Percentiles rank a stretch among this genome's conserved stretches.
Conservation (phyloP, 2,888 invertebrate species). For the Brachycybe producta region DNA sequence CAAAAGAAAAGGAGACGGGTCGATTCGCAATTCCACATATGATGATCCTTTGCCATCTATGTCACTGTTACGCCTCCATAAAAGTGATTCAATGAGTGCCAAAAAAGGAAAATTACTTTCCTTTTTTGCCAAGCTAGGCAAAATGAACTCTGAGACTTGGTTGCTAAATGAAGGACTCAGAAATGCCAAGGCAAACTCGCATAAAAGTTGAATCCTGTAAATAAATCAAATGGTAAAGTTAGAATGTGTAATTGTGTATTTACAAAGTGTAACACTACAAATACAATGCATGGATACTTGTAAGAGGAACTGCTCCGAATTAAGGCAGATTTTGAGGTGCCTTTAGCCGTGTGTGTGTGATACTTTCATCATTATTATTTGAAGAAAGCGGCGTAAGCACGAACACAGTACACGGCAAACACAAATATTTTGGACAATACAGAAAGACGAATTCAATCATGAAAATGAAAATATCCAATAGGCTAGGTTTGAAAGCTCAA, state of each 20-base stretch:
- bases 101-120: constrained; percentile 31
- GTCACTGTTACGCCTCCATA: constrained; percentile 9
- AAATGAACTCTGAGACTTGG: constrained; percentile 31
- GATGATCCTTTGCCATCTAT: constrained; percentile 16
- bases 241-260: neutral
- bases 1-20: constrained; percentile 50
- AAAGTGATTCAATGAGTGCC: constrained; percentile 29
- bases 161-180: constrained; percentile 31
- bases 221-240: neutral
- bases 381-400: too few species aligned
- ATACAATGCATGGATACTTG: too few species aligned
- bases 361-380: too few species aligned
- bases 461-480: too few species aligned
- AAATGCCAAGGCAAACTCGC: constrained; percentile 26
- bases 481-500: too few species aligned
- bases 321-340: too few species aligned
- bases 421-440: too few species aligned
- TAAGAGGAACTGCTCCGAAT: too few species aligned
- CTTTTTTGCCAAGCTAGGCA: constrained; percentile 32
- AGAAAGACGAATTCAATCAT: too few species aligned
- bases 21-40: constrained; percentile 31
- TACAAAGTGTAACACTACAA: too few species aligned
- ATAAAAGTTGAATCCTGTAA: constrained; percentile 21
- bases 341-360: too few species aligned
- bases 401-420: too few species aligned